A percentile compares a stretch with the other conserved stretches of the same genome.
These are phyloP conservation scores for Callopanchax toddi DNA, from an alignment of 2,113 vertebrate genomes.

Conservation along the genomic window DNA sequence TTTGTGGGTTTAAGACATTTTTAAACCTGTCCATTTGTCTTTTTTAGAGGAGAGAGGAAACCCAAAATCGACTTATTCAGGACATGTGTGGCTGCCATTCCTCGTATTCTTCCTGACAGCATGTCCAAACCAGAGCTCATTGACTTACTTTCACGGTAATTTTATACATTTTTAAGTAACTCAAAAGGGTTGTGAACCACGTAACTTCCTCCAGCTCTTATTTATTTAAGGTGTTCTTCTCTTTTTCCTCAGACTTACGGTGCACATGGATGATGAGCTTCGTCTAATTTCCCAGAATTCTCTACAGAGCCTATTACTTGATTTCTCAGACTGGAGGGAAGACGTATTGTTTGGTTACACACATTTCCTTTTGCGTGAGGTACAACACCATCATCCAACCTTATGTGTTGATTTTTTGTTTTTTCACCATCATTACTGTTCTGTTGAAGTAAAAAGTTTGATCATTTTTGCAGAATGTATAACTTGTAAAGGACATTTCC, in stretches of 20 bases:
- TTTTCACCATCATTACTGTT: no score
- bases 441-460: no score
- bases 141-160: constrained; percentile 93
- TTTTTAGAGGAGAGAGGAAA: constrained; percentile 93
- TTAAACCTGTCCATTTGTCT: neutral
- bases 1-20: neutral
- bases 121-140: constrained; percentile 98
- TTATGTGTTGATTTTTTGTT: no score
- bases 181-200: no score
- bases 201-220: neutral
- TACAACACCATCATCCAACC: constrained; percentile 14
- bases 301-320: constrained; percentile 94
- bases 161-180: no score
- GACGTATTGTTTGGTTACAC: constrained; percentile 97
- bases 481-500: no score
- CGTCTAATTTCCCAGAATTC: constrained; percentile 98
- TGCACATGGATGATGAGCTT: constrained; percentile 98
- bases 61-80: constrained; percentile 98
- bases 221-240: neutral
- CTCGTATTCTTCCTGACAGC: constrained; percentile 95
- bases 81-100: constrained; percentile 97
- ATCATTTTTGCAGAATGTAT: no score
- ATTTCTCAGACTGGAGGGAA: constrained; percentile 97
- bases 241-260: constrained; percentile 86
- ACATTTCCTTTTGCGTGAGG: constrained; percentile 93